Evolutionary conservation across 37 sponge, comb jelly and placozoan species (phyloP), one percentile per base, ranked within the genome.

Genomic region (Agelas oroides): DNA sequence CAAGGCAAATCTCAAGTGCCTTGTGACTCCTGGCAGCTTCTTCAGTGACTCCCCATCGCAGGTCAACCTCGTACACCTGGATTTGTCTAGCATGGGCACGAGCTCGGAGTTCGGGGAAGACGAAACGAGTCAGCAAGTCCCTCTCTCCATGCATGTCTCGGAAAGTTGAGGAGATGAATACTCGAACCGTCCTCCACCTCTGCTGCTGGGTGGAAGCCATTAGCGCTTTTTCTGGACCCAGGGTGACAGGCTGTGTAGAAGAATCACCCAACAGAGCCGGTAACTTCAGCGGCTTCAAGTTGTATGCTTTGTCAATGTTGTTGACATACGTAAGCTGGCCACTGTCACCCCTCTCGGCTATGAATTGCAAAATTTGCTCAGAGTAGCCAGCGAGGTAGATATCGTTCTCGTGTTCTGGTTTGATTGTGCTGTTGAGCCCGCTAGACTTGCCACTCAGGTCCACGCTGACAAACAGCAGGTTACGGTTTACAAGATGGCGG

Each of bases 11-110:
- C 62, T 93, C 93, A 55, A 99, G 64, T 21, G 91, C 90, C 71
- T 85, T 88, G 55, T 93, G 89, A 75, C 87, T 88, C 33, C 84
- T 70, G 16, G 90, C 70, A 27, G 97, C 97, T 53, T 91, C 81
- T 75, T 97, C 95, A 19, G 97, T 99, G n/a, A 99, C 92, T 37
- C 99, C 99, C 99, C 99, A 99, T 1, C 99, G 86, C 33, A 99
- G 88, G 76, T 99, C 99, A 36, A 97, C 92, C 70, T 99, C 99
- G 70, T 93, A 95, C 34, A 99, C 41, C 30, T 87, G 91, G 73
- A 97, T 77, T 54, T 86, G 71, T 15, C 64, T 76, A 21, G 74
- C 30, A 53, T 86, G 88, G 28, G 92, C 94, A 25, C 95, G 66
- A 28, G 88, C 94, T 25, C 97, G 76, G 37, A 99, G 88, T 70